phyloP scores from a whole-genome alignment of 2,888 invertebrate species.

The Amphipyra berbera region DNA sequence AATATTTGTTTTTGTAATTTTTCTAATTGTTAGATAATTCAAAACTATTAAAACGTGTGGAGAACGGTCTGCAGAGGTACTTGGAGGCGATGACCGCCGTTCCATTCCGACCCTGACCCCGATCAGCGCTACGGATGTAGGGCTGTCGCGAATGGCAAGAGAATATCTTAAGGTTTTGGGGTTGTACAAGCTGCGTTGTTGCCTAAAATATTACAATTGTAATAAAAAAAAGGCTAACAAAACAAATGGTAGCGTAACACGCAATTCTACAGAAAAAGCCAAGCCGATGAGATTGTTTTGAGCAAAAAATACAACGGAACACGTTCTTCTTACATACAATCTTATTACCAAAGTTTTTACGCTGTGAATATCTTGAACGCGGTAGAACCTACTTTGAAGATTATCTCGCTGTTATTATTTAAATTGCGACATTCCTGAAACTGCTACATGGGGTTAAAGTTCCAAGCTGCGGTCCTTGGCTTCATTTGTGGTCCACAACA shows the following conservation, averaged over 20 bases:
- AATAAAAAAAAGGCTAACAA: too few species aligned
- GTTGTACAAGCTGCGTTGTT: too few species aligned
- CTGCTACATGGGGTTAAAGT: neutral
- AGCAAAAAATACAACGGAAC: conserved; percentile 41
- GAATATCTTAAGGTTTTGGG: too few species aligned
- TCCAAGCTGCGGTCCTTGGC: too few species aligned
- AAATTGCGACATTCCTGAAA: conserved; percentile 8
- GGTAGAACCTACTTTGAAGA: conserved; percentile 4
- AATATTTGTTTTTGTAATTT: too few species aligned
- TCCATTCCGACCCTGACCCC: conserved; percentile 46
- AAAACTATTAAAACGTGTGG: too few species aligned
- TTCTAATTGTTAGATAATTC: too few species aligned
- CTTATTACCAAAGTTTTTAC: conserved; percentile 41
- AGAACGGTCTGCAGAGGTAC: neutral
- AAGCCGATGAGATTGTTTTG: conserved; percentile 37
- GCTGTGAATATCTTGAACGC: conserved; percentile 8
- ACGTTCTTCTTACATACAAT: conserved; percentile 33
- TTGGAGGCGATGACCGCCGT: conserved; percentile 39
- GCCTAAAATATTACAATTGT: too few species aligned
- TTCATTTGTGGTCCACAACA: too few species aligned
- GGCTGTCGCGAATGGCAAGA: conserved; percentile 10
- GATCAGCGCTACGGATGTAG: conserved; percentile 12
- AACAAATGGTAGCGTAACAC: conserved; percentile 13
- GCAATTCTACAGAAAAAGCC: conserved; percentile 11
- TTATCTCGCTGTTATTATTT: conserved; percentile 15